Evolutionary conservation across 2,797 vertebrate species (phyloP).

Genomic region (Chelon labrosus): DNA sequence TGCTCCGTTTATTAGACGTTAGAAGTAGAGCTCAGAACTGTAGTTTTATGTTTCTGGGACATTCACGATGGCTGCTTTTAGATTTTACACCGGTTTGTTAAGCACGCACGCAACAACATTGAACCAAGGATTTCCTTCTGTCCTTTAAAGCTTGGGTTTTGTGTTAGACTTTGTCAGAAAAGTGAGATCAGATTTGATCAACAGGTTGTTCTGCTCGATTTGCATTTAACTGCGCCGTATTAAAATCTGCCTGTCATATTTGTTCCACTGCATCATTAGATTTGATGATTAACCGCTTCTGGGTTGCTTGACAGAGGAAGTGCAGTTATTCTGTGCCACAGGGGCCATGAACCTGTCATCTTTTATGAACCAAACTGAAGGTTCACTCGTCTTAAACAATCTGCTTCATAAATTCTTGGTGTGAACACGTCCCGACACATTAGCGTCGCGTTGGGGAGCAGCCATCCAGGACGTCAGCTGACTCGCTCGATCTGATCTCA

Average conservation of each 20-base stretch:
- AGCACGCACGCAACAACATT: background rate
- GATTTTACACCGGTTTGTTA: background rate
- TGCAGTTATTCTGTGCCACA: background rate
- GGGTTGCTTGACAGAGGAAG: background rate
- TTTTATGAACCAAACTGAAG: slow-evolving; percentile 11
- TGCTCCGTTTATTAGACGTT: background rate
- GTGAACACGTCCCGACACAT: slow-evolving; percentile 12
- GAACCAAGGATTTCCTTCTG: background rate
- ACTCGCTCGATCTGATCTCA: slow-evolving; percentile 35
- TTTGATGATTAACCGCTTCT: background rate
- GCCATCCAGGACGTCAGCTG: slow-evolving; percentile 3
- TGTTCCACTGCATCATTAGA: background rate
- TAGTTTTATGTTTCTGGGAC: background rate
- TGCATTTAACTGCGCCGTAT: background rate
- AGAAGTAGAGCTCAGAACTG: background rate
- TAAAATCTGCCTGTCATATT: background rate
- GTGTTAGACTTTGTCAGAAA: background rate
- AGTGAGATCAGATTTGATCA: background rate
- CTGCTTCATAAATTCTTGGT: background rate
- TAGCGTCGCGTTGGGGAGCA: background rate
- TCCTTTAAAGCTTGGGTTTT: too few relatives aligned
- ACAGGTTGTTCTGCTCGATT: background rate
- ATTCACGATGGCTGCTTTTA: background rate
- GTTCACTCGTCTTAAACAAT: background rate
- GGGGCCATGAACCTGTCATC: background rate